Evolutionary conservation across 2,113 vertebrate genomes (phyloP).

Genomic region (Calidris pugnax): DNA sequence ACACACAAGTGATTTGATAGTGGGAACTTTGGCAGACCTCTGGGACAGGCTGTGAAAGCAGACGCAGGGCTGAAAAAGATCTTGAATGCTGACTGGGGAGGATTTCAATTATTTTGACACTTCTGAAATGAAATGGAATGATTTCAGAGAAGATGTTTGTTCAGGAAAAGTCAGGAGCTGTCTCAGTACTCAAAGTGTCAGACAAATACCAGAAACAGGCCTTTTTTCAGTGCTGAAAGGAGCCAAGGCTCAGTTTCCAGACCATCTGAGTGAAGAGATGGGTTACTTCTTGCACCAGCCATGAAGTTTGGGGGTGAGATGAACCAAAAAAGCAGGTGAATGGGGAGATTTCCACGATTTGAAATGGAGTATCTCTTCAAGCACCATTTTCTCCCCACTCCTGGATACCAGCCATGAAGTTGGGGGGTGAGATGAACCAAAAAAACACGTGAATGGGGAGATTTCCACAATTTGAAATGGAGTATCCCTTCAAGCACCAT

Average conservation of each 20-base stretch:
- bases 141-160: not conserved
- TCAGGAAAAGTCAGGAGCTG: not conserved
- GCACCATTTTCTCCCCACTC: not conserved
- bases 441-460: not conserved
- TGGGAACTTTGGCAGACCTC: not conserved
- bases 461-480: not conserved
- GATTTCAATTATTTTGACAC: conserved; percentile 17
- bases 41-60: not conserved
- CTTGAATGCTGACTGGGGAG: not conserved
- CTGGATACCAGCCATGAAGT: not conserved
- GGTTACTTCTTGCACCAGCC: not conserved
- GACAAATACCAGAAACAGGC: not conserved
- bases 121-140: not conserved
- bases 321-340: not conserved
- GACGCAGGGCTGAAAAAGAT: not conserved
- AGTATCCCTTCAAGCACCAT: not conserved
- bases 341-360: not conserved
- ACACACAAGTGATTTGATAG: not conserved
- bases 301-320: not conserved
- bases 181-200: not conserved
- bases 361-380: not conserved
- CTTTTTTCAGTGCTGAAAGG: not conserved
- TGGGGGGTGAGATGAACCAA: not conserved
- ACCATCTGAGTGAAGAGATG: not conserved
- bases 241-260: not conserved